Evolutionary conservation across 2,797 vertebrate species (phyloP).

Genomic region (Manis pentadactyla): DNA sequence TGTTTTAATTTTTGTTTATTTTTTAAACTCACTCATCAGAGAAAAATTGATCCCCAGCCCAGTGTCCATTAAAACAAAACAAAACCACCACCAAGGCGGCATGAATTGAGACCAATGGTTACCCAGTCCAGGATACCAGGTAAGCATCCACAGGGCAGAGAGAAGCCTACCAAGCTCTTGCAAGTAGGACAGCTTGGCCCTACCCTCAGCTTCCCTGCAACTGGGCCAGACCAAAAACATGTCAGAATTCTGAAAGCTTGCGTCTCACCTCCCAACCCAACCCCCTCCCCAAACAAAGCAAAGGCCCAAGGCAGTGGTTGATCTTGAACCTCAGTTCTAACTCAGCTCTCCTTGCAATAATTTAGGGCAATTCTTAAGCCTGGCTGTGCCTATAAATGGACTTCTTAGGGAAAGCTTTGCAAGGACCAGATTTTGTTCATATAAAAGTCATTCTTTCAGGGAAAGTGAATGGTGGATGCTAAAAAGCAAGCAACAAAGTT

Average conservation of each 20-base stretch:
- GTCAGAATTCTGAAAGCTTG: neutral
- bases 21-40: neutral
- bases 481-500: slow-evolving; percentile 16
- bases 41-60: neutral
- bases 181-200: neutral
- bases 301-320: neutral
- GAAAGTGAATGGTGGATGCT: slow-evolving; percentile 21
- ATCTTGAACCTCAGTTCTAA: neutral
- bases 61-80: slow-evolving; percentile 28
- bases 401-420: neutral
- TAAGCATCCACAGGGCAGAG: neutral
- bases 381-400: neutral
- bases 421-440: slow-evolving; percentile 24
- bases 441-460: slow-evolving; percentile 54
- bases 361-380: slow-evolving; percentile 18
- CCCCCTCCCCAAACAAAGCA: neutral
- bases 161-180: neutral
- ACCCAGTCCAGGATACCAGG: neutral
- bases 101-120: neutral
- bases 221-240: neutral
- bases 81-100: neutral
- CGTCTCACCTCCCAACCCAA: neutral
- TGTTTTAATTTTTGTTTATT: slow-evolving; percentile 15
- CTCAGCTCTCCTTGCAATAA: neutral
- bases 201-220: neutral